These are phyloP conservation scores for Dexiosoma caninum DNA, from an alignment of 2,888 invertebrate genomes.

Conservation along the genomic window DNA sequence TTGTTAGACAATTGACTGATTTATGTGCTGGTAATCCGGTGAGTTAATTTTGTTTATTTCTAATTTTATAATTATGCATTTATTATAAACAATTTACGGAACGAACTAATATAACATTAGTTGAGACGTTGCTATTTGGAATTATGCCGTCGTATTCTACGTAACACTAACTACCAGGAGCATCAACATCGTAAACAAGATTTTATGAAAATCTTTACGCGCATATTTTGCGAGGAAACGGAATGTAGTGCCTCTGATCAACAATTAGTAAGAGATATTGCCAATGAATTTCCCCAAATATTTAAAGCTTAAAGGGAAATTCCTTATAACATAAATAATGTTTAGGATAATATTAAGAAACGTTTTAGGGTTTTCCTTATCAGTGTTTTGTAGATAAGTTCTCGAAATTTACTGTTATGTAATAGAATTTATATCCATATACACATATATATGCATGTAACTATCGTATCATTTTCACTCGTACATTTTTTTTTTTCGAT, in stretches of 20 bases:
- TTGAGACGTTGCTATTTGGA: conserved; percentile 87
- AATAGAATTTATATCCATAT: conserved; percentile 29
- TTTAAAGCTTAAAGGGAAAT: conserved; percentile 81
- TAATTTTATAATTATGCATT: background rate
- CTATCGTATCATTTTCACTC: background rate
- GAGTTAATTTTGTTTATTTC: conserved; percentile 65
- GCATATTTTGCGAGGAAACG: conserved; percentile 91
- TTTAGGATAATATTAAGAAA: conserved; percentile 5
- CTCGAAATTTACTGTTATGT: conserved; percentile 1
- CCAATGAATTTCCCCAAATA: conserved; percentile 89
- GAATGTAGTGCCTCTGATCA: conserved; percentile 87
- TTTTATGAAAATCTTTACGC: conserved; percentile 89
- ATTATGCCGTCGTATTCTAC: conserved; percentile 87
- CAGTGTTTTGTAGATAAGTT: background rate
- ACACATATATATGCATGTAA: too few species aligned
- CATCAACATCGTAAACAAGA: conserved; percentile 90
- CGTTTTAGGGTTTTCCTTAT: background rate
- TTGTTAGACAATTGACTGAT: conserved; percentile 93
- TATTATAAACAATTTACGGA: background rate
- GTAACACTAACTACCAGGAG: conserved; percentile 88
- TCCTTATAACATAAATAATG: background rate
- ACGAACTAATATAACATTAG: conserved; percentile 76
- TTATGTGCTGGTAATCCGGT: conserved; percentile 92
- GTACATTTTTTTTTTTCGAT: background rate
- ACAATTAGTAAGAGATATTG: conserved; percentile 87